Percentiles rank a stretch among this genome's conserved stretches.
Evolutionary conservation across 2,113 vertebrate species (phyloP).

Genomic region (Paedocypris sp.): DNA sequence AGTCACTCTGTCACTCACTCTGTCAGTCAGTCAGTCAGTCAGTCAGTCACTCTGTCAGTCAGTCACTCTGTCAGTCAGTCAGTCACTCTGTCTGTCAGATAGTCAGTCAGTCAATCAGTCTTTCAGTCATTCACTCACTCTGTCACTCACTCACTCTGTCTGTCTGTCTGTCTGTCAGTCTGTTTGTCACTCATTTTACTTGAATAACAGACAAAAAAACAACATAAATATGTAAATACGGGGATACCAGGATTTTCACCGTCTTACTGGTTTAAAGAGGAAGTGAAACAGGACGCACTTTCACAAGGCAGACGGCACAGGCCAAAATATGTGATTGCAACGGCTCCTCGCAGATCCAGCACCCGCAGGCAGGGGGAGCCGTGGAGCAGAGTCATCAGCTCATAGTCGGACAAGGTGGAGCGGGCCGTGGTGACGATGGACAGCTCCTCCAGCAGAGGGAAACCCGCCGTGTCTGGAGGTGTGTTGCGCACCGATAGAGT

Average conservation of each 20-base stretch:
- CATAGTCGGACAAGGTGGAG: conserved; percentile 62
- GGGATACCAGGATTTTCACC: not conserved
- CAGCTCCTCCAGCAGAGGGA: conserved; percentile 72
- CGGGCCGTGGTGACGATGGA: conserved; percentile 69
- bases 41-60: too few relatives aligned
- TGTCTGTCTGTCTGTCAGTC: too few relatives aligned
- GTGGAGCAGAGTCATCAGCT: conserved; percentile 64
- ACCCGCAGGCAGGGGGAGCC: conserved; percentile 64
- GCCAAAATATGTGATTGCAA: conserved; percentile 58
- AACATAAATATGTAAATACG: not conserved
- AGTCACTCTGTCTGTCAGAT: too few relatives aligned
- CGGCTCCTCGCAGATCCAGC: conserved; percentile 74
- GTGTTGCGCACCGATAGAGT: conserved; percentile 51
- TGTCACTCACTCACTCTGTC: too few relatives aligned
- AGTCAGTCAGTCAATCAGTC: too few relatives aligned
- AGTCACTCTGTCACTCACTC: too few relatives aligned
- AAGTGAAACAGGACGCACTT: conserved; percentile 49
- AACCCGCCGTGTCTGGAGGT: conserved; percentile 50
- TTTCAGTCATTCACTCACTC: too few relatives aligned
- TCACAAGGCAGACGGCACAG: conserved; percentile 60
- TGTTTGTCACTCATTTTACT: too few relatives aligned
- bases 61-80: too few relatives aligned
- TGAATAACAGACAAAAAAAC: too few relatives aligned
- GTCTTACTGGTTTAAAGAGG: not conserved
- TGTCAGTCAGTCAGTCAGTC: too few relatives aligned